Base-by-base conservation (phyloP, 2,113 vertebrate species). In the Phoenicopterus ruber region DNA sequence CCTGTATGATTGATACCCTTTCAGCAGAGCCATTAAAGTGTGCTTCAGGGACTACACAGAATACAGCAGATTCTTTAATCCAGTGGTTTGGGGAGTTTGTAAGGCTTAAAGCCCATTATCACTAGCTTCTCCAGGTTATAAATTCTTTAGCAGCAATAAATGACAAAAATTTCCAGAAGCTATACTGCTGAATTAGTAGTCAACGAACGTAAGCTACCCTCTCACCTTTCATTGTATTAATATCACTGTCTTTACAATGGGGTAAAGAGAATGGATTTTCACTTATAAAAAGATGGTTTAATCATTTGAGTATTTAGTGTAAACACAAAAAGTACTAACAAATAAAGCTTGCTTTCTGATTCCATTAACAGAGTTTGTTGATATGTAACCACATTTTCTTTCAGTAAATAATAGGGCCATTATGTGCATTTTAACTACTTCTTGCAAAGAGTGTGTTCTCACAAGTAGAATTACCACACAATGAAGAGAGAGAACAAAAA, bases 111-210 rank as follows among this genome's bases (percentile, higher is more conserved):
- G 81, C 19, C 88, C 62, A 89, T 94, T 95, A 95, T 92, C 77
- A 85, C 66, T 44, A 93, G 40, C 38, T 94, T 91, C 83, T 93
- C 25, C 40, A 82, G 70, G 93, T 95, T 94, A 95, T 95, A 97
- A 96, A 96, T 96, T 95, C 81, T 93, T 95, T 61, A 96, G 50
- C 34, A 94, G 77, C 70, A 93, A 93, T 87, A 95, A 94, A 94
- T 80, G 86, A 89, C 66, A 94, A 87, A 94, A 91, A 66, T 65
- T 85, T 96, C 94, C 70, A 93, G 88, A 84, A 94, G 88, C 58
- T 82, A 69, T 91, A 34, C n/a, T 77, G 46, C 34, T 73, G 89
- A 93, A 94, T 96, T 95, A 87, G 61, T 87, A 96, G 77, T 79
- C 88, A 84, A 85, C 70, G 84, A 57, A 95, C 4, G 6, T 44